Evolutionary conservation across 2,888 invertebrate species (phyloP), one percentile per base, ranked within the genome.

Genomic region (Rosalia funebris): DNA sequence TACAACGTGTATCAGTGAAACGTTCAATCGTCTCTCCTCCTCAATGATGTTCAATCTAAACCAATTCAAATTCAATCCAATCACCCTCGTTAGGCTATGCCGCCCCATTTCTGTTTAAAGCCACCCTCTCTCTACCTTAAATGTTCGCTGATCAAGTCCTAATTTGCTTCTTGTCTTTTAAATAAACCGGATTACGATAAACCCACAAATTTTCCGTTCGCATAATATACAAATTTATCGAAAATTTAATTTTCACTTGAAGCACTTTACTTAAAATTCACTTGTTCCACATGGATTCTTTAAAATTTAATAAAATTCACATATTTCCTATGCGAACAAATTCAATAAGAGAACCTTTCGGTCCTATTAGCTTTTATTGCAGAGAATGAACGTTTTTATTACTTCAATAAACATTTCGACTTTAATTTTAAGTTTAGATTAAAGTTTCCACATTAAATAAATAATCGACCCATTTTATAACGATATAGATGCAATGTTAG

Each of bases 51-150:
- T 79, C 78, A 77, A 77, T 79, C 78, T 76, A 77, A 77, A 79
- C 77, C 78, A 75, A 80, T 80, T 80, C 79, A 79, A 79, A 79
- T 79, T 78, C 75, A 78, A 80, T 79, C 78, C 76, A 79, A 79
- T 80, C 77, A 75, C 71, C 72, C 78, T 79, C 79, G 79, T 80
- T 79, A 79, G 77, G 66, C 69, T 69, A 74, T 68, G 75, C 78
- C 79, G 75, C 73, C 80, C 77, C 77, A 74, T 75, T 73, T 75
- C 75, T 77, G 77, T 78, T 78, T 77, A 76, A 78, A 78, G 75
- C 77, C 75, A 72, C 75, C 77, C 63, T 60, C 59, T 45, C 46
- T 58, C 60, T 55, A 74, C 75, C 78, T 79, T 79, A 79, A 79
- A 79, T 76, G 78, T 75, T 77, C 76, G 64, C 76, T 77, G 79